phyloP scores from a whole-genome alignment of 2,888 invertebrate genomes.

The Rhimphoctona megacephalus region DNA sequence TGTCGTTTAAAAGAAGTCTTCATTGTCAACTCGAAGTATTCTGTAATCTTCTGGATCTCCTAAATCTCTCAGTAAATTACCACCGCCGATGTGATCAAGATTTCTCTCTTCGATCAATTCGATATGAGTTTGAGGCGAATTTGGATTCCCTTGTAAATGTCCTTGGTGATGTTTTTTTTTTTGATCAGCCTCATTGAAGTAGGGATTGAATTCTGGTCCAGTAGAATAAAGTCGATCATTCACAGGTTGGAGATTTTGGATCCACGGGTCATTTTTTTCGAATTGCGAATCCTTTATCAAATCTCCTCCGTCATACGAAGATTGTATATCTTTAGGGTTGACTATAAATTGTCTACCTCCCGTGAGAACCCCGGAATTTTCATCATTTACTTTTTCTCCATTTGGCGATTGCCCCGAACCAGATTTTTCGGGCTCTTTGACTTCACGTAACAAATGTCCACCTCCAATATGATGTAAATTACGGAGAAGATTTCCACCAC shows the following conservation, averaged over 20 bases:
- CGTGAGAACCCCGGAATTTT: conserved; percentile 48
- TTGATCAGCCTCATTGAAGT: no score
- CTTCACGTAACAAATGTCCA: conserved; percentile 85
- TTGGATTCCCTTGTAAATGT: no score
- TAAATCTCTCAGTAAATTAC: conserved; percentile 50
- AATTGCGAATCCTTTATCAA: conserved; percentile 45
- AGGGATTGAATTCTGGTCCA: no score
- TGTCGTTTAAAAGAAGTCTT: not conserved
- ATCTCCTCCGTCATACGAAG: conserved; percentile 75
- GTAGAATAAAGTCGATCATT: not conserved
- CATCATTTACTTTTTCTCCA: conserved; percentile 71
- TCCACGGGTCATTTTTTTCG: conserved; percentile 2
- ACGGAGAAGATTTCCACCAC: conserved; percentile 81
- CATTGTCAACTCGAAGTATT: not conserved
- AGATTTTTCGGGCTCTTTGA: conserved; percentile 53
- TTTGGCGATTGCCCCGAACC: not conserved
- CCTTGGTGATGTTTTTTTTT: no score
- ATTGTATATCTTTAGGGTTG: conserved; percentile 11
- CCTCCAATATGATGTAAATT: conserved; percentile 84
- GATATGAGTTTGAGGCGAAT: conserved; percentile 6
- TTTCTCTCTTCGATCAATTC: conserved; percentile 66
- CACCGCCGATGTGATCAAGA: conserved; percentile 75
- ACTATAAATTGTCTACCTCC: not conserved
- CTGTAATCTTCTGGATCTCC: not conserved
- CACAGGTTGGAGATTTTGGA: not conserved